phyloP scores from a whole-genome alignment of 1,140 invertebrate species.

The Globodera rostochiensis region DNA sequence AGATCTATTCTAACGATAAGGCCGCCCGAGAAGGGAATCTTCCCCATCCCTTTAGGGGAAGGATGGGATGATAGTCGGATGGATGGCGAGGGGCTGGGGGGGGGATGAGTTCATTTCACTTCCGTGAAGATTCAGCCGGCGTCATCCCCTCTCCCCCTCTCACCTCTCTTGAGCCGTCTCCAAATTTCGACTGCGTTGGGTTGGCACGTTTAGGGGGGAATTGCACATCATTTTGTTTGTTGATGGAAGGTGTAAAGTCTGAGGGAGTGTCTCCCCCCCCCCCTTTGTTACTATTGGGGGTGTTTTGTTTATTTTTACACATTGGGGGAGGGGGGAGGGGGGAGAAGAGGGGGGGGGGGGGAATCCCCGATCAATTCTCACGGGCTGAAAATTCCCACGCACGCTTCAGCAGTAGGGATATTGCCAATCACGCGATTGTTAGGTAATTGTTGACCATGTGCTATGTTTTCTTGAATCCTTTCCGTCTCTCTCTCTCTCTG shows the following conservation, averaged over 20 bases:
- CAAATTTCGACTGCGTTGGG: neutral
- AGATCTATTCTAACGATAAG: neutral
- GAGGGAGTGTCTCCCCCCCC: no score
- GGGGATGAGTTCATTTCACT: neutral
- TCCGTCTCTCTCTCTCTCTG: neutral
- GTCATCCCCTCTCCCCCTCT: neutral
- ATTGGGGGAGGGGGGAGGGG: neutral
- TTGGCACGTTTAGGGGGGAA: neutral
- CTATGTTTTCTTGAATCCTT: no score
- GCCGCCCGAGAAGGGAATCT: neutral
- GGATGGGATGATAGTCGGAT: neutral
- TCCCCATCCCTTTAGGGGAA: neutral
- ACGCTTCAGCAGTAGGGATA: no score
- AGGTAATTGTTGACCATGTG: no score
- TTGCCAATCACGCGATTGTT: no score
- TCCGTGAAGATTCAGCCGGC: neutral
- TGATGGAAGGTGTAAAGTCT: neutral
- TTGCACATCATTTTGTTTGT: neutral
- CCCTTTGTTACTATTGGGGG: neutral
- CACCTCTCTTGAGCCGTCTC: no score
- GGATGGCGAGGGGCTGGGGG: neutral
- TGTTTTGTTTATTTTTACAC: constrained; percentile 3
- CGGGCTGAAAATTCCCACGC: neutral
- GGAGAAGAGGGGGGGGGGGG: neutral
- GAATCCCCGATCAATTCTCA: constrained; percentile 7